A percentile compares a stretch with the other conserved stretches of the same genome.
phyloP scores from a whole-genome alignment of 2,888 invertebrate genomes.

The Microctonus brassicae region DNA sequence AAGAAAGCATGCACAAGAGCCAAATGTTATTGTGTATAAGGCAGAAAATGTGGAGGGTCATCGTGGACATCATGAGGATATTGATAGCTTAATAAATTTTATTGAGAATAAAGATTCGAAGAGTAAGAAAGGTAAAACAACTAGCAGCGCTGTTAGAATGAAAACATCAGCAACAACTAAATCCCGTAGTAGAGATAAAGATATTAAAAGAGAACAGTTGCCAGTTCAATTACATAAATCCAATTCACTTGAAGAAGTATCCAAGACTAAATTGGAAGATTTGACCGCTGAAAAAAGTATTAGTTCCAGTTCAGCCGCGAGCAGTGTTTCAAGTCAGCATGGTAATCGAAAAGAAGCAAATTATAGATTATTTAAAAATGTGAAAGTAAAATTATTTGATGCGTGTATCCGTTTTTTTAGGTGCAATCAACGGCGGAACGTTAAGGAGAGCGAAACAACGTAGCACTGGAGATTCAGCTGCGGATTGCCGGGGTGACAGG shows the following conservation, averaged over 20 bases:
- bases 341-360: conserved; percentile 52
- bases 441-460: conserved; percentile 63
- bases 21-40: conserved; percentile 67
- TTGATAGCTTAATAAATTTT: conserved; percentile 83
- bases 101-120: conserved; percentile 76
- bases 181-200: conserved; percentile 68
- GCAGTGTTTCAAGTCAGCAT: conserved; percentile 64
- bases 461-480: conserved; percentile 63
- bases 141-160: conserved; percentile 63
- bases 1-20: conserved; percentile 64
- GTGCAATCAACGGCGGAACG: conserved; percentile 56
- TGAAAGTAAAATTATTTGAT: not conserved
- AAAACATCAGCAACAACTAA: conserved; percentile 66
- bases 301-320: conserved; percentile 61
- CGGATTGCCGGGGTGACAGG: conserved; percentile 69
- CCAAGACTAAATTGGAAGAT: conserved; percentile 81
- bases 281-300: conserved; percentile 72
- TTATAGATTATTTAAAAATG: not conserved
- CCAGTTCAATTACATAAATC: conserved; percentile 76
- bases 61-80: conserved; percentile 77
- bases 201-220: conserved; percentile 65
- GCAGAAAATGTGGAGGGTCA: conserved; percentile 81
- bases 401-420: conserved; percentile 41
- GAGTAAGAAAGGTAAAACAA: conserved; percentile 64
- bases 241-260: conserved; percentile 85